phyloP scores from a whole-genome alignment of 2,797 vertebrate genomes.

The Sebastes variabilis region DNA sequence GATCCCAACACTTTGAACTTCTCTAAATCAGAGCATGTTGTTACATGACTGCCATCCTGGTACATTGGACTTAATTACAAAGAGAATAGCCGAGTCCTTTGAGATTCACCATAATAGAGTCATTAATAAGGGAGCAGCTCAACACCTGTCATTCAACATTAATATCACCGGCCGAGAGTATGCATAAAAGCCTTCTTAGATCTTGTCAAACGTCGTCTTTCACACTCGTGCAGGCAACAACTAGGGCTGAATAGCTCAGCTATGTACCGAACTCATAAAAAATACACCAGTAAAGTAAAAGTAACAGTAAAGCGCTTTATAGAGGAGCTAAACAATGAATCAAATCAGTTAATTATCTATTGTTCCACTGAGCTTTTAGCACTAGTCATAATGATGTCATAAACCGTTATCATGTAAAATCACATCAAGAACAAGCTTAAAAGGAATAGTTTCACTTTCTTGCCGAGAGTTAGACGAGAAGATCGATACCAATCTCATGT shows the following conservation, averaged over 20 bases:
- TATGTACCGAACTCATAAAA: not conserved
- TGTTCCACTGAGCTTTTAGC: not conserved
- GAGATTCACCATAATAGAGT: constrained; percentile 19
- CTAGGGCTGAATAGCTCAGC: not conserved
- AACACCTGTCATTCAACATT: constrained; percentile 26
- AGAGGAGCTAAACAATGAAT: not conserved
- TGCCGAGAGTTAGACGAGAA: not conserved
- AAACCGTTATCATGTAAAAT: not conserved
- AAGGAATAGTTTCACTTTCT: not conserved
- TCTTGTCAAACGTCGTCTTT: not conserved
- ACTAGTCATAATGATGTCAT: not conserved
- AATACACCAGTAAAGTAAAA: not conserved
- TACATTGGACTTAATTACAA: constrained; percentile 25
- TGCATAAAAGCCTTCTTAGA: constrained; percentile 10
- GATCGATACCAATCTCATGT: not conserved
- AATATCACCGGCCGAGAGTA: not conserved
- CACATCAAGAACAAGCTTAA: not conserved
- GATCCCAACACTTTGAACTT: constrained; percentile 21
- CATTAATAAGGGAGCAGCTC: constrained; percentile 30
- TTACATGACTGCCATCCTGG: constrained; percentile 22
- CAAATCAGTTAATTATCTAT: not conserved
- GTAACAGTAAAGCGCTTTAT: not conserved
- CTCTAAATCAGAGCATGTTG: constrained; percentile 26
- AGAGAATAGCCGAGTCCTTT: constrained; percentile 15
- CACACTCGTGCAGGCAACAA: not conserved